A percentile compares a stretch with the other conserved stretches of the same genome.
These are phyloP conservation scores for Brachionus asplanchnoidis DNA, from an alignment of 1,140 invertebrate genomes.

Conservation along the genomic window DNA sequence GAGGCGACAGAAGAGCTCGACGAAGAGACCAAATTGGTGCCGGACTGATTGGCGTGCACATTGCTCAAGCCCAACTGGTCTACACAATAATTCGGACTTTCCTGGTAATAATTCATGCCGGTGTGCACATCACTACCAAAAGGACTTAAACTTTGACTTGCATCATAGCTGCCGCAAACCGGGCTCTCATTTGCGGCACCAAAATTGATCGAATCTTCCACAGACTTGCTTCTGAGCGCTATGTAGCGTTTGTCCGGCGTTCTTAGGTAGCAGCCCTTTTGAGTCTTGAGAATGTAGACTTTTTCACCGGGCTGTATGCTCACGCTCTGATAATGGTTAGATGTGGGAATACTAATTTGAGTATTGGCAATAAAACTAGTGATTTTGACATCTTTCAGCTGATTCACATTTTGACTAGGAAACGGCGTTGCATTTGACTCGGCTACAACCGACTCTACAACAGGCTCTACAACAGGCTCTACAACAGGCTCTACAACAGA, in stretches of 20 bases:
- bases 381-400: constrained; percentile 34
- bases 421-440: not conserved
- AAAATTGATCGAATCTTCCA: constrained; percentile 6
- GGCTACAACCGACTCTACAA: not conserved
- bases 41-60: not conserved
- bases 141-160: not conserved
- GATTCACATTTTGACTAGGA: constrained; percentile 7
- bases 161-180: not conserved
- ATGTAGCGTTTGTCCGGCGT: constrained; percentile 64
- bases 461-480: not conserved
- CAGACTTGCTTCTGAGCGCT: not conserved
- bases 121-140: not conserved
- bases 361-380: constrained; percentile 2
- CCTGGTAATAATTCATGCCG: not conserved
- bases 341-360: constrained; percentile 30
- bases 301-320: constrained; percentile 81
- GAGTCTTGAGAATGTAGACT: constrained; percentile 85
- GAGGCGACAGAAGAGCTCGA: not conserved
- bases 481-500: not conserved
- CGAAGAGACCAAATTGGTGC: not conserved
- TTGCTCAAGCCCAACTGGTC: not conserved
- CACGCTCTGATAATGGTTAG: not conserved
- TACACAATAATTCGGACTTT: not conserved
- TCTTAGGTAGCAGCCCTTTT: constrained; percentile 90
- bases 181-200: not conserved